Percentiles rank a stretch among this genome's conserved stretches.
These are phyloP conservation scores for Argentina silus DNA, from an alignment of 2,797 vertebrate species.

Conservation along the genomic window DNA sequence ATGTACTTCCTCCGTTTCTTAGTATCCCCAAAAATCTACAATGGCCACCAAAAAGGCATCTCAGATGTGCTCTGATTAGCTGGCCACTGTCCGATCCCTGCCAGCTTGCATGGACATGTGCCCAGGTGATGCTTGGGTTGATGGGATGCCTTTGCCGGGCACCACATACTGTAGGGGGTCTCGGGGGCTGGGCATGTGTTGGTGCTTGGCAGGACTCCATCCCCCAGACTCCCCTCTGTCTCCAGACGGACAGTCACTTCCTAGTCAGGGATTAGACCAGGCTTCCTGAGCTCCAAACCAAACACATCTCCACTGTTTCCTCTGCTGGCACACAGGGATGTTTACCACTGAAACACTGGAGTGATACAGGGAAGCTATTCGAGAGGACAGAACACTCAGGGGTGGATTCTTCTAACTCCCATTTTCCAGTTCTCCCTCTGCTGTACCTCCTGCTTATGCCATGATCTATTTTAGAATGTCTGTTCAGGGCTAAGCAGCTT, in stretches of 20 bases:
- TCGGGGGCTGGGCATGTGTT: slow-evolving; percentile 22
- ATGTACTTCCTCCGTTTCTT: neutral
- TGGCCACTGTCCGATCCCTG: slow-evolving; percentile 3
- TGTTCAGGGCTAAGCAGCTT: neutral
- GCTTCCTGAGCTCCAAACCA: slow-evolving; percentile 23
- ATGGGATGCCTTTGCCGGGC: slow-evolving; percentile 2
- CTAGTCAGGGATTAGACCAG: slow-evolving; percentile 29
- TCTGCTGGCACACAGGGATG: slow-evolving; percentile 47
- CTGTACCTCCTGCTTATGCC: neutral
- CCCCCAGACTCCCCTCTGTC: slow-evolving; percentile 26
- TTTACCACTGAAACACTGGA: slow-evolving; percentile 47
- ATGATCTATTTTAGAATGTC: neutral
- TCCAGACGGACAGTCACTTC: slow-evolving; percentile 28
- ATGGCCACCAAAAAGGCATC: slow-evolving; percentile 11
- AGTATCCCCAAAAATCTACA: neutral
- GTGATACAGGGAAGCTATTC: slow-evolving; percentile 37
- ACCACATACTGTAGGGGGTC: slow-evolving; percentile 6
- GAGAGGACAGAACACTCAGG: slow-evolving; percentile 48
- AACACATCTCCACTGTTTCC: slow-evolving; percentile 32
- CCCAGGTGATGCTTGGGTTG: slow-evolving; percentile 39
- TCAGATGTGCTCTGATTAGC: slow-evolving; percentile 10
- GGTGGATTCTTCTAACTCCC: slow-evolving; percentile 32
- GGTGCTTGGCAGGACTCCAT: slow-evolving; percentile 48
- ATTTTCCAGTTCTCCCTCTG: slow-evolving; percentile 3
- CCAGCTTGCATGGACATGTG: neutral